Evolutionary conservation across 2,797 vertebrate genomes (phyloP).

Genomic region (Linurgus olivaceus): DNA sequence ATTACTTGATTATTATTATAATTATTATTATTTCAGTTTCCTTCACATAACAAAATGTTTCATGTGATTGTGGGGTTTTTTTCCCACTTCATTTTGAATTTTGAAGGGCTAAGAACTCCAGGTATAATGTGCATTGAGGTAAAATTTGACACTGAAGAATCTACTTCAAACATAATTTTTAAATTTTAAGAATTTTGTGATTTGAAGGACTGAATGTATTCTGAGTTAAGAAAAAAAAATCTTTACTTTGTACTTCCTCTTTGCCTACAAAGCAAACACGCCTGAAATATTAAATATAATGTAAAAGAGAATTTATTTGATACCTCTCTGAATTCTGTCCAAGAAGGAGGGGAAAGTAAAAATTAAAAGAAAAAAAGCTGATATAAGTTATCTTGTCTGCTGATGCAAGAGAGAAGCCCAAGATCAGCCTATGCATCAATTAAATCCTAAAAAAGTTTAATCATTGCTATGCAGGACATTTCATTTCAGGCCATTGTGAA

Average conservation of each 20-base stretch:
- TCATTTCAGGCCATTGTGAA: neutral
- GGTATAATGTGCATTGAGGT: neutral
- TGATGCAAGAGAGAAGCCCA: neutral
- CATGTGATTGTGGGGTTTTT: neutral
- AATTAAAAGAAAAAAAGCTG: neutral
- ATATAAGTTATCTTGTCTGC: neutral
- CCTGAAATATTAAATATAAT: neutral
- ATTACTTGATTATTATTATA: neutral
- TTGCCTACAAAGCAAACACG: accelerated
- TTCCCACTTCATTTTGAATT: neutral
- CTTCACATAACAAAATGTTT: neutral
- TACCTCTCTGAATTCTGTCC: neutral
- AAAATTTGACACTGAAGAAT: neutral
- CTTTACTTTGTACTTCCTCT: neutral
- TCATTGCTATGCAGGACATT: neutral
- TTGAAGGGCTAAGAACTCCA: neutral
- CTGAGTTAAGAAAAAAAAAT: neutral
- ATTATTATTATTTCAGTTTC: neutral
- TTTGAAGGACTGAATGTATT: neutral
- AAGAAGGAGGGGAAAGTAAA: neutral
- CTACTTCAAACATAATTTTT: neutral
- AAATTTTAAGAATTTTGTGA: neutral
- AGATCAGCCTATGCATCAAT: neutral
- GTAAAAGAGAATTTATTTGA: neutral
- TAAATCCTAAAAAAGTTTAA: neutral